Conservation (phyloP, 2,888 invertebrate species). For the Noctua fimbriata region DNA sequence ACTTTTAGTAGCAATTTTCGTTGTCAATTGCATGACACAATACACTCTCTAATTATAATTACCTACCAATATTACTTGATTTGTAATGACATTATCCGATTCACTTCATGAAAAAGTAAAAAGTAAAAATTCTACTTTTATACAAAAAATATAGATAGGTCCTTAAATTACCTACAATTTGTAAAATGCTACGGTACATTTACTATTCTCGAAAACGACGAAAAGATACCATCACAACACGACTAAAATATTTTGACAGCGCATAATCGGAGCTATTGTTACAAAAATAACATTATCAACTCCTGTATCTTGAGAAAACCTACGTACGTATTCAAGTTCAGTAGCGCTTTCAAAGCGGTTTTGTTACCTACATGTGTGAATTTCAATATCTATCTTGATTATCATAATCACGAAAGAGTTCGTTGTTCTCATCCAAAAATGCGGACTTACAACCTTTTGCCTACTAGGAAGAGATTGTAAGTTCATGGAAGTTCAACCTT, state of each 20-base stretch:
- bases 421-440: conserved; percentile 56
- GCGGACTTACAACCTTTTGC: conserved; percentile 63
- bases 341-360: conserved; percentile 11
- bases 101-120: not conserved
- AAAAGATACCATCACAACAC: conserved; percentile 14
- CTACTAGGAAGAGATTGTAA: conserved; percentile 80
- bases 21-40: not conserved
- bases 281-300: conserved; percentile 4
- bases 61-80: not conserved
- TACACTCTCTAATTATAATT: not conserved
- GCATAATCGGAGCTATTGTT: not conserved
- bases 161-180: not conserved
- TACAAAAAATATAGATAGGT: not conserved
- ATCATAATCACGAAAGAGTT: conserved; percentile 50
- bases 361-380: conserved; percentile 18
- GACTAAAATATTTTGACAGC: conserved; percentile 3
- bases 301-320: conserved; percentile 6
- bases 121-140: not conserved
- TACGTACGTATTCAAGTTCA: conserved; percentile 19
- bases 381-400: conserved; percentile 41
- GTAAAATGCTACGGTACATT: not conserved
- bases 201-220: not conserved
- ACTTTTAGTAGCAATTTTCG: not conserved
- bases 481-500: conserved; percentile 77
- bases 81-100: not conserved